A percentile compares a stretch with the other conserved stretches of the same genome.
phyloP scores from a whole-genome alignment of 2,888 invertebrate species.

The Cyaniris semiargus region DNA sequence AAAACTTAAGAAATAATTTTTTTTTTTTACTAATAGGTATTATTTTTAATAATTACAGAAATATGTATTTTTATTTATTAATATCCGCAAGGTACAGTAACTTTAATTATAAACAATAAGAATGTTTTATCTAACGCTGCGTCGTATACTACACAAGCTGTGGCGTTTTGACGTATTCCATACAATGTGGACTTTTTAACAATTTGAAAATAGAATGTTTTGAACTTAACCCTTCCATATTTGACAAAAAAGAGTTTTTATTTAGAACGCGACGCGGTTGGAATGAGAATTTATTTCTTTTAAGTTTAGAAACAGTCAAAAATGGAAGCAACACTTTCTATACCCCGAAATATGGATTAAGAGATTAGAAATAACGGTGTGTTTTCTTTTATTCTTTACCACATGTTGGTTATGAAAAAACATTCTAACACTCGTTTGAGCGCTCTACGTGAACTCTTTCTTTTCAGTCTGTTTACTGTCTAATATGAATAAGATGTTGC shows the following conservation, averaged over 20 bases:
- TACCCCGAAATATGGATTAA: conserved; percentile 61
- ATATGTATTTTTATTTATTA: too few species aligned
- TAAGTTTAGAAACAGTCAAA: conserved; percentile 72
- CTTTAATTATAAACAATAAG: background rate
- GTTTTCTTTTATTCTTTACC: conserved; percentile 37
- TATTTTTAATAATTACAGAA: too few species aligned
- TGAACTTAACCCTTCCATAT: conserved; percentile 81
- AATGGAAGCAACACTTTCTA: conserved; percentile 62
- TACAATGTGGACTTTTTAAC: conserved; percentile 80
- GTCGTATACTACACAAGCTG: conserved; percentile 58
- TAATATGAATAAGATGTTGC: too few species aligned
- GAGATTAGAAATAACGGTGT: conserved; percentile 53
- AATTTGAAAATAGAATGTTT: conserved; percentile 80
- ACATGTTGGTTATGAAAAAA: conserved; percentile 26
- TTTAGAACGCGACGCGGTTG: conserved; percentile 73
- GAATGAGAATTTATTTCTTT: conserved; percentile 76
- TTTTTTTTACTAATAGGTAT: too few species aligned
- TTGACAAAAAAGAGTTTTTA: conserved; percentile 78
- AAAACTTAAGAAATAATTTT: too few species aligned
- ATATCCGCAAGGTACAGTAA: too few species aligned
- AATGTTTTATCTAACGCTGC: conserved; percentile 42
- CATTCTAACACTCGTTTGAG: background rate
- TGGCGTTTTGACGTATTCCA: conserved; percentile 79
- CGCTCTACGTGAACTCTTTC: background rate
- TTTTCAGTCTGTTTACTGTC: background rate